Percentiles rank a stretch among this genome's conserved stretches.
phyloP scores from a whole-genome alignment of 2,113 vertebrate genomes.

The Cyphomyrus discorhynchus region DNA sequence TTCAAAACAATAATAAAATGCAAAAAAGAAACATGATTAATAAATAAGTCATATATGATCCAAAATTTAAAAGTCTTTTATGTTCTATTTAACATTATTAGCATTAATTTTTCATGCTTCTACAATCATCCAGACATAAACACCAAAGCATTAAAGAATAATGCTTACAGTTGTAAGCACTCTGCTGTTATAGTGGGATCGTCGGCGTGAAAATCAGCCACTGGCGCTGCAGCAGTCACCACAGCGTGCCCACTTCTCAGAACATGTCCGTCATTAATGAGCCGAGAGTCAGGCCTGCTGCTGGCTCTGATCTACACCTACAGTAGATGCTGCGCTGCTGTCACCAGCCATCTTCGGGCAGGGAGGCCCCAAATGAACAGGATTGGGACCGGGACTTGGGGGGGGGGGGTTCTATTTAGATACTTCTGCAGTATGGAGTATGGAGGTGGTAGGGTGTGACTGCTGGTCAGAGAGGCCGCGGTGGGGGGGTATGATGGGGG shows the following conservation, averaged over 20 bases:
- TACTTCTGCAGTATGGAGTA: background rate
- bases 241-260: background rate
- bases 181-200: background rate
- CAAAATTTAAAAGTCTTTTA: background rate
- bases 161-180: background rate
- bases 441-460: background rate
- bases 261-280: background rate
- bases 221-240: background rate
- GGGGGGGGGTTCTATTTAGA: background rate
- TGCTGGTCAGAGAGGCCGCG: background rate
- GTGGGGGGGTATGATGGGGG: background rate
- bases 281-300: background rate
- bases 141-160: background rate
- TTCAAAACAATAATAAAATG: background rate
- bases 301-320: background rate
- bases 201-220: background rate
- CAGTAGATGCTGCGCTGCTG: background rate
- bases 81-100: background rate
- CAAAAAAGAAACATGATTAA: background rate
- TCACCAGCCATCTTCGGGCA: background rate
- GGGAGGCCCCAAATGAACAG: background rate
- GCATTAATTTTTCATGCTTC: background rate
- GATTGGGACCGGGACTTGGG: background rate
- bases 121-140: background rate
- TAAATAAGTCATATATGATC: background rate